Percentiles rank a stretch among this genome's conserved stretches.
Conservation (phyloP, 2,113 vertebrate genomes). For the Lepus europaeus region DNA sequence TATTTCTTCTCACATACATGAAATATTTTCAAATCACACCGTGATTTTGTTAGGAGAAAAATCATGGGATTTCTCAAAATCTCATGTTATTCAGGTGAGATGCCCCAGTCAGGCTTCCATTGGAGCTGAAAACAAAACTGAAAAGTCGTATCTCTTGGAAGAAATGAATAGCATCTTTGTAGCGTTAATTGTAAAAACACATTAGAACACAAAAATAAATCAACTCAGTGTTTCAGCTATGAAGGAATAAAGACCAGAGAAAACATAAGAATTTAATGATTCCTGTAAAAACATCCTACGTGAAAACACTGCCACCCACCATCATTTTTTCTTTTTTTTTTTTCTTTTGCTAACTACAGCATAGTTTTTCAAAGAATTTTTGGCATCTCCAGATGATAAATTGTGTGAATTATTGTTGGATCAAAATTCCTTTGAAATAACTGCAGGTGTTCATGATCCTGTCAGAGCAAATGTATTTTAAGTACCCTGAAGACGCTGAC, state of each 20-base stretch:
- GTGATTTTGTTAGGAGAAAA: constrained; percentile 27
- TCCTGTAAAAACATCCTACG: constrained; percentile 57
- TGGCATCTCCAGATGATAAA: constrained; percentile 82
- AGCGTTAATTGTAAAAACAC: background rate
- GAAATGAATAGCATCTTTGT: background rate
- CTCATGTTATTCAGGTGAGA: constrained; percentile 6
- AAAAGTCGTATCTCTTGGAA: constrained; percentile 16
- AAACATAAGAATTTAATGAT: constrained; percentile 52
- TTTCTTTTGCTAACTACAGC: constrained; percentile 56
- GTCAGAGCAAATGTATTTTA: constrained; percentile 70
- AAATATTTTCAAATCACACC: constrained; percentile 42
- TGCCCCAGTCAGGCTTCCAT: background rate
- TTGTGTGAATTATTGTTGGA: constrained; percentile 75
- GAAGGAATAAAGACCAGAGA: constrained; percentile 30
- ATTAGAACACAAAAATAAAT: constrained; percentile 62
- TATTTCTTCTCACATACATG: background rate
- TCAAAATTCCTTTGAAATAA: constrained; percentile 85
- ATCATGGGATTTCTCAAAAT: constrained; percentile 35
- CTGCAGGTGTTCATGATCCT: constrained; percentile 83
- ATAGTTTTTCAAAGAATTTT: constrained; percentile 79
- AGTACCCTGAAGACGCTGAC: constrained; percentile 67
- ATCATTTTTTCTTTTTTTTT: constrained; percentile 42
- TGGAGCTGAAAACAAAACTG: constrained; percentile 60
- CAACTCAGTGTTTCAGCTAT: constrained; percentile 4
- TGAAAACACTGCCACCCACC: constrained; percentile 68